Evolutionary conservation across 2,797 vertebrate genomes (phyloP), one percentile per base, ranked within the genome.

Genomic region (Chromobotia macracanthus): DNA sequence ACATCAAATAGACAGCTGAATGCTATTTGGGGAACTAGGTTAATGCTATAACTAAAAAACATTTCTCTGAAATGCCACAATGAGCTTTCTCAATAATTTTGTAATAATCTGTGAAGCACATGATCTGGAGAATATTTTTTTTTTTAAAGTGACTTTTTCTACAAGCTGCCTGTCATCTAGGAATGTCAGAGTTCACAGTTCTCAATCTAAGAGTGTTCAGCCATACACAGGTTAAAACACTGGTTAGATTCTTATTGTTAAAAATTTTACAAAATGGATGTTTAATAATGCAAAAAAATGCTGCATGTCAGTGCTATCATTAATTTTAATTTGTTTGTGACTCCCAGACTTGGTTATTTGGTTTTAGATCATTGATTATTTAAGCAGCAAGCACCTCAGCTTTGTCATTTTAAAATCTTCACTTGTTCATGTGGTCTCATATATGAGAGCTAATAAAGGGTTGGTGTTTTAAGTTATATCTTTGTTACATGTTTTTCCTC

Each of bases 221-320:
- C 16, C 38, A 61, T 56, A 41, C 28, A 80, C 64, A 28, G n/a
- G 35, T 56, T 79, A 65, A 23, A 51, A 66, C 31, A 55, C 50
- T 55, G 23, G 46, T 38, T 75, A 65, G 53, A 25, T 41, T 21
- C 35, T 66, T 46, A 15, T 10, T 56, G 55, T 58, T 56, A 64
- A 12, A 16, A 41, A 51, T 63, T 2, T 50, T 63, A 18, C 15
- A 19, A 51, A 23, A 15, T n/a, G 1, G 2, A 38, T 44, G 61
- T 80, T 66, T 35, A 79, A 72, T 35, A 72, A 28, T 66, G 8
- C 25, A 75, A 25, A 51, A 66, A 67, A 60, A 58, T 44, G 9
- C 4, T 11, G 5, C 44, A 38, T 38, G 15, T 46, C 55, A 28
- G 15, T 71, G 31, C 38, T 68, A 44, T 58, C 18, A 58, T 35